Evolutionary conservation across 2,797 vertebrate genomes (phyloP), one percentile per base, ranked within the genome.

Genomic region (Sebastiscus albofasciatus): DNA sequence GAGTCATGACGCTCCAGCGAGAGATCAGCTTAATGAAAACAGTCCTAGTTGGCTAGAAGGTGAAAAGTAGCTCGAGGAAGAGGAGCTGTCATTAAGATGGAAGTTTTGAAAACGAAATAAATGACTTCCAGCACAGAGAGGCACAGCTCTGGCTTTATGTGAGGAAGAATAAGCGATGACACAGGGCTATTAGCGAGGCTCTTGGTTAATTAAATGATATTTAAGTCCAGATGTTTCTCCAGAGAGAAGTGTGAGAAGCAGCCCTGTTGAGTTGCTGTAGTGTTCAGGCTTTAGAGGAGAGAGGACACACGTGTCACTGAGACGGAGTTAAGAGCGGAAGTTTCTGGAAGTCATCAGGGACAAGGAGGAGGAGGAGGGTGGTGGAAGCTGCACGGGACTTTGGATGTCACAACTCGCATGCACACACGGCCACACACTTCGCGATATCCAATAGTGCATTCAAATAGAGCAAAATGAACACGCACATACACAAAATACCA

Each of bases 291-390:
- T 46, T 42, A 68, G 79, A 85, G 60, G 49, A 69, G 80, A 87
- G 77, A 90, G 55, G 90, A 90, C 85, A 85, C 82, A 81, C 64
- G 80, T 90, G 90, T 90, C 87, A 83, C 82, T 54, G 71, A 34
- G 73, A 59, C 46, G 4, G 79, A 89, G 60, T 9, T 82, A 83
- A 78, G 76, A 87, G 81, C 81, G 79, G 90, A 93, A 80, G 91
- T 89, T 86, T 94, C 94, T 93, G 92, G 92, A 94, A 94, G 78
- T 89, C 91, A 93, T 93, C 91, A 91, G 66, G 18, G 22, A 64
- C 31, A 1, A 7, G 29, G 59, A 67, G 67, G 60, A 61, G 14
- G 26, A 26, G 49, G 77, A 70, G 31, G 70, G 71, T 60, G 68
- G 71, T 60, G 67, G 76, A 67, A 85, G 84, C 90, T 88, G 85